These are phyloP conservation scores for Mechanitis messenoides DNA, from an alignment of 2,888 invertebrate species.

Conservation along the genomic window DNA sequence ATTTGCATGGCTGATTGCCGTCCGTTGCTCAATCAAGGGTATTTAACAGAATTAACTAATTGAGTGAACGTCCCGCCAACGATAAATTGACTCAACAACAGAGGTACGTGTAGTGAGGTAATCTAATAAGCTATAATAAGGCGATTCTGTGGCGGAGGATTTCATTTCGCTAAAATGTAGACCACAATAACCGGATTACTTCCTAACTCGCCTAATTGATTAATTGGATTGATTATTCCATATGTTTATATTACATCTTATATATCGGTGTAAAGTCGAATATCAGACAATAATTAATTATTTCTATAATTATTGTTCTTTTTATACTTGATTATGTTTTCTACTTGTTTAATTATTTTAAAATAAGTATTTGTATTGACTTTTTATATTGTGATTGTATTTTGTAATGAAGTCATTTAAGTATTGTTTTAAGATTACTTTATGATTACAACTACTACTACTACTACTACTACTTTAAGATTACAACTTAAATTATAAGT, in stretches of 20 bases:
- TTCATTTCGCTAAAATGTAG: conserved; percentile 33
- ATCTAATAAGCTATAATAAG: conserved; percentile 61
- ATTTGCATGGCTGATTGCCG: conserved; percentile 76
- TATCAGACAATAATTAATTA: no score
- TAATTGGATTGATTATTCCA: not conserved
- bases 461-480: no score
- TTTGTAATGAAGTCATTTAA: no score
- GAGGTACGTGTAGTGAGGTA: conserved; percentile 56
- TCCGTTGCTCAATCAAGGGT: conserved; percentile 75
- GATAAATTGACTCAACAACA: conserved; percentile 58
- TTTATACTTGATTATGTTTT: no score
- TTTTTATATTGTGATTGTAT: no score
- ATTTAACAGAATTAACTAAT: conserved; percentile 76
- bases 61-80: conserved; percentile 60
- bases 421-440: no score
- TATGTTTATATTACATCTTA: no score
- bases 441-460: no score
- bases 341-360: no score
- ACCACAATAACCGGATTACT: not conserved
- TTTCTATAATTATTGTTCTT: no score
- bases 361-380: no score
- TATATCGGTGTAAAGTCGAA: not conserved
- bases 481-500: no score
- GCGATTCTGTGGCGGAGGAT: conserved; percentile 44
- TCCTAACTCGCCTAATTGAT: not conserved